Evolutionary conservation across 2,797 vertebrate genomes (phyloP).

Genomic region (Sebastiscus albofasciatus): DNA sequence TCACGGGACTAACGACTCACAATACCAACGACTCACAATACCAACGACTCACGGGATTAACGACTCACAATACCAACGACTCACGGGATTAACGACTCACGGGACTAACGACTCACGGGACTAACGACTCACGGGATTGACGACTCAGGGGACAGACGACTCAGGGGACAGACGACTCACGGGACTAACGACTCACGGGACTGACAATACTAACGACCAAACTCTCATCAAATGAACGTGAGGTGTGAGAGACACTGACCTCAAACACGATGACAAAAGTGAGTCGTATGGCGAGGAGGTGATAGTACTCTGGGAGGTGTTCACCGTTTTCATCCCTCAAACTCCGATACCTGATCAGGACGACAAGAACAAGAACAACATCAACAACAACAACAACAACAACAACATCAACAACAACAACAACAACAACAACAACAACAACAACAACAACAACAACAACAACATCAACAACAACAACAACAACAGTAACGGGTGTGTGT

Average conservation of each 20-base stretch:
- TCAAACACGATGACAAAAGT: constrained; percentile 85
- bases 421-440: neutral
- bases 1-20: no score
- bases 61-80: no score
- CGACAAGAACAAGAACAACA: neutral
- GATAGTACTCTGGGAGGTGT: constrained; percentile 80
- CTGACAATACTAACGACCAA: no score
- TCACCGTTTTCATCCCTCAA: constrained; percentile 77
- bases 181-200: no score
- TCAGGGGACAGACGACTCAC: no score
- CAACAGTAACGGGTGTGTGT: neutral
- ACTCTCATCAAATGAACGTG: no score
- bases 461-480: neutral
- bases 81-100: no score
- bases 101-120: no score
- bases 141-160: no score
- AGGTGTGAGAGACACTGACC: constrained; percentile 63
- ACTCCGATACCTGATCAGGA: constrained; percentile 75
- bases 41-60: no score
- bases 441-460: neutral
- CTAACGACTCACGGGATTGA: no score
- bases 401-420: neutral
- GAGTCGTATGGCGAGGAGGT: constrained; percentile 83
- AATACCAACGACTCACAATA: no score
- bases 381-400: neutral